phyloP scores from a whole-genome alignment of 2,888 invertebrate genomes.

The Heliconius hortense region DNA sequence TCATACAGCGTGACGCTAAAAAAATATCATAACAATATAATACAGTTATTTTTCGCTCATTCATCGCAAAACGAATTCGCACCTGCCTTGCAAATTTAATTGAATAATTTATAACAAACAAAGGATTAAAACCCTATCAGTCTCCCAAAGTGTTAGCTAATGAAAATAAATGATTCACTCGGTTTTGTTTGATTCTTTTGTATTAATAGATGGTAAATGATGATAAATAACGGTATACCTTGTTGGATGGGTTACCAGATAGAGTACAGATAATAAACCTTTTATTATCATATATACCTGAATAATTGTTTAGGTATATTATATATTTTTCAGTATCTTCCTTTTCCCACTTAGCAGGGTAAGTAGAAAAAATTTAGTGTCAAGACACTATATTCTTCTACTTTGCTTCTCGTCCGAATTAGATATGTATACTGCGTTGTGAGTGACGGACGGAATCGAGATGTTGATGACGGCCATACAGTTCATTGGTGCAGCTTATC shows the following conservation, averaged over 20 bases:
- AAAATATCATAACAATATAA: neutral
- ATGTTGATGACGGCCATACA: no score
- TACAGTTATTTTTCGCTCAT: conserved; percentile 6
- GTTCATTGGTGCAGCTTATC: no score
- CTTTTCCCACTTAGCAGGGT: no score
- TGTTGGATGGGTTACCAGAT: conserved; percentile 2
- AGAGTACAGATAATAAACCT: neutral
- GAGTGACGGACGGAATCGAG: no score
- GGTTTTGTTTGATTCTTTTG: conserved; percentile 31
- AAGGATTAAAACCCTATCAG: conserved; percentile 30
- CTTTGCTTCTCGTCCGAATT: no score
- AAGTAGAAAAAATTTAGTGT: no score
- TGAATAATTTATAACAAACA: conserved; percentile 35
- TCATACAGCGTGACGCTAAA: no score
- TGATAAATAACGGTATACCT: conserved; percentile 9
- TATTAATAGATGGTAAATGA: conserved; percentile 28
- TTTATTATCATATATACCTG: neutral
- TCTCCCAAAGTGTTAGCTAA: conserved; percentile 32
- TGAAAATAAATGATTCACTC: conserved; percentile 36
- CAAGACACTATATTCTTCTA: no score
- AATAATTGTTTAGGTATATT: neutral
- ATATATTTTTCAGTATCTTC: no score
- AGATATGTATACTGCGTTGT: no score
- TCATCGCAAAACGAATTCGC: conserved; percentile 22
- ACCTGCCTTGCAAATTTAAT: conserved; percentile 29